phyloP scores from a whole-genome alignment of 2,888 invertebrate species.

The Melitaea athalia region DNA sequence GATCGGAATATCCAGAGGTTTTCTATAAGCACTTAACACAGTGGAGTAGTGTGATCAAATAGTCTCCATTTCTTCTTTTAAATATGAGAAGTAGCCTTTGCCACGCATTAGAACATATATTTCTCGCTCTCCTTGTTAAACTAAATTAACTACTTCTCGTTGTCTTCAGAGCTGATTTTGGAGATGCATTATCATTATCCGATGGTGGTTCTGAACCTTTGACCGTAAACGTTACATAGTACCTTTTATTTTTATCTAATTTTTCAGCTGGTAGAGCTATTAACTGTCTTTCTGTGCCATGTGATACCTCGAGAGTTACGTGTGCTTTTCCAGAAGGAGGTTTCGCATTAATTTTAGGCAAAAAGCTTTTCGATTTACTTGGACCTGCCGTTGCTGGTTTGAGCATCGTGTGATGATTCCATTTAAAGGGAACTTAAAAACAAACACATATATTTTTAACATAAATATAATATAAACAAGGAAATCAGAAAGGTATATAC shows the following conservation, averaged over 20 bases:
- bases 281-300: conserved; percentile 92
- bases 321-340: conserved; percentile 73
- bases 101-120: no score
- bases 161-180: conserved; percentile 68
- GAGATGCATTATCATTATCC: conserved; percentile 76
- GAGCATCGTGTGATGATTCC: conserved; percentile 91
- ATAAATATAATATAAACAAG: neutral
- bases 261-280: conserved; percentile 94
- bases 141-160: conserved; percentile 59
- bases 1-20: no score
- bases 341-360: conserved; percentile 85
- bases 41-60: no score
- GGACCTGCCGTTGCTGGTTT: conserved; percentile 84
- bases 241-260: conserved; percentile 93
- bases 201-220: conserved; percentile 86
- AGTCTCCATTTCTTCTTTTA: no score
- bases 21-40: no score
- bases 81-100: no score
- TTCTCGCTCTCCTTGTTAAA: neutral
- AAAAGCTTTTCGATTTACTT: conserved; percentile 80
- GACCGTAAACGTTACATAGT: conserved; percentile 96
- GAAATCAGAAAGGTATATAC: neutral
- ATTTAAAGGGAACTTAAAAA: conserved; percentile 86
- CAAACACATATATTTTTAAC: conserved; percentile 13
- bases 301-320: conserved; percentile 90